A percentile compares a stretch with the other conserved stretches of the same genome.
Evolutionary conservation across 64 coral and sea anemone genomes (phyloP).

Genomic region (Orbicella faveolata): DNA sequence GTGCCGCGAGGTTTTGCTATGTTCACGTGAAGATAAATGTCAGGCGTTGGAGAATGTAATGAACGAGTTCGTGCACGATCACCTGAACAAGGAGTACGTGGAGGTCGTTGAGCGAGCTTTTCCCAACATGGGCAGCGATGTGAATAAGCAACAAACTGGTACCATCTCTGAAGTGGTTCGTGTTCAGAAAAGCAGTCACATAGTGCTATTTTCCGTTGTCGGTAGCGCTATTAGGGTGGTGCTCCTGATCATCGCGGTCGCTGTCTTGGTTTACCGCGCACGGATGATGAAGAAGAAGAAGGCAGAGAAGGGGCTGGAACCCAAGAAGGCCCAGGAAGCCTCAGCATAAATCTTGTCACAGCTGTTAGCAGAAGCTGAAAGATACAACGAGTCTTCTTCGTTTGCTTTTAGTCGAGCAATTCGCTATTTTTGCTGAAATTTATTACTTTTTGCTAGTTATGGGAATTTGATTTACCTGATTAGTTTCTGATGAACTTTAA

Average conservation of each 20-base stretch:
- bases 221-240: background rate
- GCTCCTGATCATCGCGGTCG: background rate
- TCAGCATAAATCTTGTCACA: too few species aligned
- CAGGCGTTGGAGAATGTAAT: slow-evolving; percentile 28
- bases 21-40: slow-evolving; percentile 16
- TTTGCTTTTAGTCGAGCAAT: too few species aligned
- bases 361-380: too few species aligned
- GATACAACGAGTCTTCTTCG: too few species aligned
- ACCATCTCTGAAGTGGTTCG: background rate
- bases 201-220: background rate
- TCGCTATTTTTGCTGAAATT: too few species aligned
- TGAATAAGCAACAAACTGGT: background rate
- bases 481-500: too few species aligned
- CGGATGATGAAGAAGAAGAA: background rate
- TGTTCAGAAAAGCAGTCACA: background rate
- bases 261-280: background rate
- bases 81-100: slow-evolving; percentile 34
- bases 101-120: background rate
- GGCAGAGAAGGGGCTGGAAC: background rate
- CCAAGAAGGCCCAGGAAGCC: background rate
- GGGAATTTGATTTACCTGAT: too few species aligned
- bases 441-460: too few species aligned
- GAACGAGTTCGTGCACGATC: slow-evolving; percentile 23
- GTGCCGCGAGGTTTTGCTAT: slow-evolving; percentile 24
- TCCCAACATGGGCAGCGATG: slow-evolving; percentile 37